These are phyloP conservation scores for Ataeniobius toweri DNA, from an alignment of 2,797 vertebrate genomes.

Conservation along the genomic window DNA sequence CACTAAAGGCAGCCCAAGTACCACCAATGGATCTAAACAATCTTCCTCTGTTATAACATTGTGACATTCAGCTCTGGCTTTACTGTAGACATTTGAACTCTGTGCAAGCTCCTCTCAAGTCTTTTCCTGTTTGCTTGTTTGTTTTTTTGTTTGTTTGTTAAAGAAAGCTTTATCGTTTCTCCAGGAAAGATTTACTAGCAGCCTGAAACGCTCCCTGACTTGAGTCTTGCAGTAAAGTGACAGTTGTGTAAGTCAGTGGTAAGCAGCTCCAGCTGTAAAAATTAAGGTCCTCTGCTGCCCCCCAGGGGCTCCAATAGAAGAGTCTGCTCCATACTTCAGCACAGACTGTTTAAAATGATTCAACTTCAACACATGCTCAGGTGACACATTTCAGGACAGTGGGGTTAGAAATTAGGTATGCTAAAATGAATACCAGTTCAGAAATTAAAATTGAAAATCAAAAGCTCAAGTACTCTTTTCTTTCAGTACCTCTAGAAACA, in stretches of 20 bases:
- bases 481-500: neutral
- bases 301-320: slow-evolving; percentile 62
- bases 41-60: neutral
- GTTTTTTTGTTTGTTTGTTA: slow-evolving; percentile 18
- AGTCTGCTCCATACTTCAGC: slow-evolving; percentile 11
- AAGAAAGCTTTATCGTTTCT: slow-evolving; percentile 47
- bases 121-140: slow-evolving; percentile 29
- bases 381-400: slow-evolving; percentile 19
- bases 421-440: neutral
- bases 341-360: slow-evolving; percentile 8
- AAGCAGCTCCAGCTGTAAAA: slow-evolving; percentile 45
- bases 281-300: slow-evolving; percentile 81
- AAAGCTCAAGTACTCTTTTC: neutral
- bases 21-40: neutral
- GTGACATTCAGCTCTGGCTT: neutral
- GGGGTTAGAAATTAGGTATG: neutral
- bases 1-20: neutral
- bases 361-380: slow-evolving; percentile 3
- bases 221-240: slow-evolving; percentile 48
- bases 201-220: slow-evolving; percentile 44
- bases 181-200: slow-evolving; percentile 47
- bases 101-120: slow-evolving; percentile 18
- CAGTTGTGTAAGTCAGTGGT: slow-evolving; percentile 45
- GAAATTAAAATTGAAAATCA: neutral
- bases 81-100: neutral